A percentile compares a stretch with the other conserved stretches of the same genome.
Evolutionary conservation across 2,888 invertebrate species (phyloP).

Genomic region (Zele albiditarsus): DNA sequence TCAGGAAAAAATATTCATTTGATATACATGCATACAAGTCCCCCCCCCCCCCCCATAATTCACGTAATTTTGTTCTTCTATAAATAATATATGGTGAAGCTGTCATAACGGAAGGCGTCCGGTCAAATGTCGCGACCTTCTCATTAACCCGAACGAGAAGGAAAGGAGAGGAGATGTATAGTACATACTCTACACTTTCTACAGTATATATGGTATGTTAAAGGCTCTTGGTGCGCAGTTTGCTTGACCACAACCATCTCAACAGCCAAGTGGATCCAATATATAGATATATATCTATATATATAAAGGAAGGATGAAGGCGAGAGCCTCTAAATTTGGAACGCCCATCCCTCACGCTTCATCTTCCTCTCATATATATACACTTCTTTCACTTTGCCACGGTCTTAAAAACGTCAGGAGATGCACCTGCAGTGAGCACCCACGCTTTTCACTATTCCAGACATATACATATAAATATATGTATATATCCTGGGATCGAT

Average conservation of each 20-base stretch:
- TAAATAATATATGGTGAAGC: slow-evolving; percentile 61
- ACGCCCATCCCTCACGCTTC: slow-evolving; percentile 61
- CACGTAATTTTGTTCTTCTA: slow-evolving; percentile 59
- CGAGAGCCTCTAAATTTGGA: slow-evolving; percentile 63
- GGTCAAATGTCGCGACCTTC: slow-evolving; percentile 68
- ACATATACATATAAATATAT: not conserved
- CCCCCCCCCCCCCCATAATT: slow-evolving; percentile 64
- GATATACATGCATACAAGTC: slow-evolving; percentile 32
- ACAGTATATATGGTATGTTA: slow-evolving; percentile 29
- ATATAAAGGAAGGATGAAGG: slow-evolving; percentile 31
- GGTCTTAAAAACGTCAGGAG: slow-evolving; percentile 53
- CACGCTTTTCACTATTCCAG: slow-evolving; percentile 50
- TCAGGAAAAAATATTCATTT: not conserved
- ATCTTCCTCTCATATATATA: slow-evolving; percentile 43
- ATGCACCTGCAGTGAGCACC: slow-evolving; percentile 66
- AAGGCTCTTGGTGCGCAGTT: slow-evolving; percentile 49
- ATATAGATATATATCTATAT: not conserved
- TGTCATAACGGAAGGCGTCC: slow-evolving; percentile 67
- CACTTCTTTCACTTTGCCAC: slow-evolving; percentile 46
- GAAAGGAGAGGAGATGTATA: slow-evolving; percentile 44
- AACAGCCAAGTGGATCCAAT: slow-evolving; percentile 53
- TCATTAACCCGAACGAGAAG: slow-evolving; percentile 62
- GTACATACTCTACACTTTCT: not conserved
- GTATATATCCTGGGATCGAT: slow-evolving; percentile 13
- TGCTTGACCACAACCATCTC: slow-evolving; percentile 67